These are phyloP conservation scores for Entelurus aequoreus DNA, from an alignment of 2,113 vertebrate genomes.

Conservation along the genomic window DNA sequence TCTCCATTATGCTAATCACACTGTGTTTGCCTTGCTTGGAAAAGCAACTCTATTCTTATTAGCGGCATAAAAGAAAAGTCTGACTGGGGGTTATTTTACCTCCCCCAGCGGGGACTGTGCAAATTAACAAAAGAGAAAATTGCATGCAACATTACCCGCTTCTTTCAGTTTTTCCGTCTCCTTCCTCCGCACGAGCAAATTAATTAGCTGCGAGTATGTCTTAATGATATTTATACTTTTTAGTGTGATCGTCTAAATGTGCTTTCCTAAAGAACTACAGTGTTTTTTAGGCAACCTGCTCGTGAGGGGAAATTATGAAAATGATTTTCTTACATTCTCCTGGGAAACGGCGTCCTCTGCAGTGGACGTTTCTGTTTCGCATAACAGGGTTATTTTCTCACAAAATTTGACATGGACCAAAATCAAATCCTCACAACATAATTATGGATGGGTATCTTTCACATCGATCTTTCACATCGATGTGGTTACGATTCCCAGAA, in stretches of 20 bases:
- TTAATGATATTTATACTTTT: slow-evolving; percentile 75
- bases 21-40: slow-evolving; percentile 44
- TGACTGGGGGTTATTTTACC: slow-evolving; percentile 73
- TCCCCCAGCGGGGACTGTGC: slow-evolving; percentile 64
- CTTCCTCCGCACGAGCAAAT: slow-evolving; percentile 55
- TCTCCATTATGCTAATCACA: slow-evolving; percentile 66
- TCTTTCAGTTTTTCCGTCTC: slow-evolving; percentile 36
- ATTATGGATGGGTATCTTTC: no score
- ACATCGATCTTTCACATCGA: no score
- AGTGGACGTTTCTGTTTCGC: no score
- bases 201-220: slow-evolving; percentile 71
- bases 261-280: slow-evolving; percentile 51
- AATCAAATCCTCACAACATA: no score
- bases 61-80: slow-evolving; percentile 60
- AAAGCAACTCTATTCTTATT: slow-evolving; percentile 71
- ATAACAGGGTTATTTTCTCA: no score
- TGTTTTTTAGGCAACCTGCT: slow-evolving; percentile 59
- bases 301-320: slow-evolving; percentile 42
- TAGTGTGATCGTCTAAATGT: slow-evolving; percentile 69
- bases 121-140: slow-evolving; percentile 64
- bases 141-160: slow-evolving; percentile 46
- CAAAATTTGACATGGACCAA: no score
- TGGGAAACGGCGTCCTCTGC: no score
- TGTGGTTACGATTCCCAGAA: no score
- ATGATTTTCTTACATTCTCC: slow-evolving; percentile 38